These are phyloP conservation scores for Lathamus discolor DNA, from an alignment of 2,113 vertebrate genomes.

Conservation along the genomic window DNA sequence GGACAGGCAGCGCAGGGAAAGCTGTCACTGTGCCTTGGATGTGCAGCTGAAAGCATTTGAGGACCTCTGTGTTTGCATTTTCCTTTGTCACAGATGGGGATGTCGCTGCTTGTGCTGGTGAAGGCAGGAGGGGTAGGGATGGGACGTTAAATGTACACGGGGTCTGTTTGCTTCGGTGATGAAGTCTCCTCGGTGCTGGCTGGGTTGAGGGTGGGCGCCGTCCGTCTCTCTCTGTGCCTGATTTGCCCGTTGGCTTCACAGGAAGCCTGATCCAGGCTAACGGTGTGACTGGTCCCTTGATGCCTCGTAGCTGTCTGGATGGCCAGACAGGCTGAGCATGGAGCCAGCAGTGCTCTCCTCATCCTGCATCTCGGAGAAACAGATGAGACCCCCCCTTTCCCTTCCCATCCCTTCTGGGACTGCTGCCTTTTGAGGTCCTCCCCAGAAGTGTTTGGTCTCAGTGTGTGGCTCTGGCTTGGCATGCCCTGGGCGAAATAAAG, in stretches of 20 bases:
- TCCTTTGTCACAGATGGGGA: accelerated
- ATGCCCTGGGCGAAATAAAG: neutral
- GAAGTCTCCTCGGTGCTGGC: neutral
- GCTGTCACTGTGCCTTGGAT: neutral
- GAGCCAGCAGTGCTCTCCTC: neutral
- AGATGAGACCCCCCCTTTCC: neutral
- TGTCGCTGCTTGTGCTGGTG: accelerated
- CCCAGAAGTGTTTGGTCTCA: neutral
- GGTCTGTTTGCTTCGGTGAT: accelerated
- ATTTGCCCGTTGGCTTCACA: accelerated
- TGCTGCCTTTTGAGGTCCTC: neutral
- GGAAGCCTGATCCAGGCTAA: neutral
- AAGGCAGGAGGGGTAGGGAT: neutral
- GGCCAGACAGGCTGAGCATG: neutral
- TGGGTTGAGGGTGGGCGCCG: neutral
- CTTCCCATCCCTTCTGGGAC: neutral
- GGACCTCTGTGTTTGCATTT: neutral
- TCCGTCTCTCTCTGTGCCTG: accelerated
- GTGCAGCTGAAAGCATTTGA: neutral
- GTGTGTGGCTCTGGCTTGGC: conserved; percentile 20
- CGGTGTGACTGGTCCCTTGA: accelerated
- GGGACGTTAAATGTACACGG: accelerated
- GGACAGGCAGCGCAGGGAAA: neutral
- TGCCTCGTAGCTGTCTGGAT: neutral
- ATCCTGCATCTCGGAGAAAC: neutral